Evolutionary conservation across 2,113 vertebrate genomes (phyloP), one percentile per base, ranked within the genome.

Genomic region (Epinephelus moara): DNA sequence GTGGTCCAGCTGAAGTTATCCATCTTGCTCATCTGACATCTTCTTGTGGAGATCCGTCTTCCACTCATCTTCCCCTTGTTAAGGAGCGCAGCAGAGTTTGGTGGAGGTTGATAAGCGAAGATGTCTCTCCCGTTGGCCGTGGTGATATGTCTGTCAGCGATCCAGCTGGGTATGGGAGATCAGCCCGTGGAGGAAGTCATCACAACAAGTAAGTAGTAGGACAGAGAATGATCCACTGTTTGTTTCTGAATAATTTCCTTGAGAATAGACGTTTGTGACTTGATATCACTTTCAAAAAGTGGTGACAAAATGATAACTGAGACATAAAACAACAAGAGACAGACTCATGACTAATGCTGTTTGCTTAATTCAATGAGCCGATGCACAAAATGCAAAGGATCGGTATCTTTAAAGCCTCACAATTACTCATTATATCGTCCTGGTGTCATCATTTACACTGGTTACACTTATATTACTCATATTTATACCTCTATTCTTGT

Each of bases 71-170:
- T 53, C 25, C 23, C 10, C 25, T 13, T 30, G 25, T 19, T n/a
- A 70, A 9, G 33, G 42, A 62, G n/a, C 50, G 2, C 50, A 52
- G 30, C 19, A 23, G 23, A 15, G 30, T 33, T 37, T 52, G 45
- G 23, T 56, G 53, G 78, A 37, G 60, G n/a, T 53, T 13, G 7
- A 27, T 27, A 37, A 64, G 37, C 17, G 23, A 78, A 64, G 70
- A 95, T 95, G 94, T 88, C 74, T 25, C 53, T 93, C 18, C 89
- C 50, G 18, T 5, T 93, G 27, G 74, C 91, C 5, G 37, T 92
- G 68, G 67, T 95, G 80, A 70, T 95, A 45, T 94, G 82, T 18
- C 79, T 95, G 27, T 91, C 91, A 4, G 18, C 75, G 1, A 56
- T 87, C 69, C 85, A 92, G 47, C 50, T 94, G 64, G 86, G 89